Percentiles rank a stretch among this genome's conserved stretches.
phyloP scores from a whole-genome alignment of 2,888 invertebrate genomes.

The Nymphalis polychloros region DNA sequence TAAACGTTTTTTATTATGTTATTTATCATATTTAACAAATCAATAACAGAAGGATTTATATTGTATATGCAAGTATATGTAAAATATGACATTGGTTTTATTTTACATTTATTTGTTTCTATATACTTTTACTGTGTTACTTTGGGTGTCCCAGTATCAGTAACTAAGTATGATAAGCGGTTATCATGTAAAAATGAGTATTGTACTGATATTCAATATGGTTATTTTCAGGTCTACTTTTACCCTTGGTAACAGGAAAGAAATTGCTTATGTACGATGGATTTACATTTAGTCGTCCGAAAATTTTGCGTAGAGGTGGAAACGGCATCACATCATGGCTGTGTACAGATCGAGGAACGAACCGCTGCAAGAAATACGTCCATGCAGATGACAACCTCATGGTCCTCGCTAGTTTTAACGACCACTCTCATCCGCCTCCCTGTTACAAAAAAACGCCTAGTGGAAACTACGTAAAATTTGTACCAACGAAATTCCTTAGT shows the following conservation, averaged over 20 bases:
- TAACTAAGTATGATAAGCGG: neutral
- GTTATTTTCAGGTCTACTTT: neutral
- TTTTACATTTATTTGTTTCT: too few relatives aligned
- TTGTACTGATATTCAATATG: neutral
- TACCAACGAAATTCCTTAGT: neutral
- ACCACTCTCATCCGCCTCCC: conserved; percentile 40
- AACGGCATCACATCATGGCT: conserved; percentile 30
- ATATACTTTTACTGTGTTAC: too few relatives aligned
- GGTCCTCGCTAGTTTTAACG: conserved; percentile 26
- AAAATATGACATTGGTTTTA: too few relatives aligned
- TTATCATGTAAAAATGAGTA: neutral
- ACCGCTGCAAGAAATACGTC: conserved; percentile 37
- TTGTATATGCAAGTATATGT: too few relatives aligned
- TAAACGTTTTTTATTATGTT: neutral
- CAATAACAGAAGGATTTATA: too few relatives aligned
- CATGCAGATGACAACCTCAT: conserved; percentile 25
- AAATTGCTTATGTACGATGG: conserved; percentile 38
- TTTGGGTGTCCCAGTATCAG: too few relatives aligned
- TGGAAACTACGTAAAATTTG: conserved; percentile 28
- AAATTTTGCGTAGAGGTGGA: conserved; percentile 13
- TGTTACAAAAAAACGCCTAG: conserved; percentile 26
- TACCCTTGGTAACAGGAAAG: neutral
- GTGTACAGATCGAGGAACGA: conserved; percentile 37
- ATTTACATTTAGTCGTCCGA: conserved; percentile 41
- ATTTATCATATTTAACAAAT: neutral